Conservation (phyloP, 2,113 vertebrate species). For the Hyaena hyaena region DNA sequence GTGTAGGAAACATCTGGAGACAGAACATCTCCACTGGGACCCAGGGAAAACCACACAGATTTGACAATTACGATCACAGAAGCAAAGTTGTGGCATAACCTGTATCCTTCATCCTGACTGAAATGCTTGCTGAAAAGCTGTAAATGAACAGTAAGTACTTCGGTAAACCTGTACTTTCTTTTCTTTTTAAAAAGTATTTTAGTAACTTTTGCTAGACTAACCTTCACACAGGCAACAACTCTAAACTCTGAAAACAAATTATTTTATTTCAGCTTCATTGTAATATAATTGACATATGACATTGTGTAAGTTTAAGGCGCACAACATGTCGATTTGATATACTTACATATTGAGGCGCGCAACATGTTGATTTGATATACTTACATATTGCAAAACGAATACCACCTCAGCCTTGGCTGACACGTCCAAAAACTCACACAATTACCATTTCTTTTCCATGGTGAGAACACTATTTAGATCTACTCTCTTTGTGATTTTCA, state of each 20-base stretch:
- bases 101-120: not conserved
- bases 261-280: not conserved
- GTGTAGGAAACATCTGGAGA: slow-evolving; percentile 15
- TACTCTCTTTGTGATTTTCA: not conserved
- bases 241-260: not conserved
- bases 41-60: not conserved
- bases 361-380: not conserved
- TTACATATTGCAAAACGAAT: not conserved
- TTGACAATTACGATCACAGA: not conserved
- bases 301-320: not conserved
- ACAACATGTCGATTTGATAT: not conserved
- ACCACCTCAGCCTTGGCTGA: not conserved
- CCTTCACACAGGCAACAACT: not conserved
- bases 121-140: not conserved
- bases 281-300: not conserved
- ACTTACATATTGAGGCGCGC: not conserved
- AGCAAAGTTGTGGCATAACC: not conserved
- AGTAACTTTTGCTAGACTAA: not conserved
- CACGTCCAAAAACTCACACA: not conserved
- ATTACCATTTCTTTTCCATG: not conserved
- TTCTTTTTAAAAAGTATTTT: not conserved
- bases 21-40: not conserved
- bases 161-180: not conserved
- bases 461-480: not conserved
- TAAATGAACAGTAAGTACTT: not conserved